Conservation (phyloP, 1,140 invertebrate species). For the Drosophila neocordata region DNA sequence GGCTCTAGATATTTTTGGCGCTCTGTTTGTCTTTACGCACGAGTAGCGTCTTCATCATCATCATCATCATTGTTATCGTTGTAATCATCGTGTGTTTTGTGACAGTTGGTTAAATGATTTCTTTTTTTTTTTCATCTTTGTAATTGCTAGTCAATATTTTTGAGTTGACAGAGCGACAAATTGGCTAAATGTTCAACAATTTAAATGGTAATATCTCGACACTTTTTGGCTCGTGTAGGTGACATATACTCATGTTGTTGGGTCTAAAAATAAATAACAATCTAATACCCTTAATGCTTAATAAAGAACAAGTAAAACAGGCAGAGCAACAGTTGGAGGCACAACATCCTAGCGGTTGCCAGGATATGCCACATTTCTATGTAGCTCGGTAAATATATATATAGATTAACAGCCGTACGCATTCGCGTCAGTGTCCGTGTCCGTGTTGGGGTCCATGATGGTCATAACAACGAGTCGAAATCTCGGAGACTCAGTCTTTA, state of each 20-base stretch:
- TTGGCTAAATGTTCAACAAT: slow-evolving; percentile 48
- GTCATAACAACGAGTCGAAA: slow-evolving; percentile 61
- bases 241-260: slow-evolving; percentile 17
- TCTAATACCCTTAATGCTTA: slow-evolving; percentile 63
- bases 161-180: slow-evolving; percentile 41
- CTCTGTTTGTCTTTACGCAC: slow-evolving; percentile 35
- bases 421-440: background rate
- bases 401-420: slow-evolving; percentile 62
- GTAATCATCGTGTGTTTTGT: background rate
- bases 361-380: slow-evolving; percentile 35
- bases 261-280: slow-evolving; percentile 33
- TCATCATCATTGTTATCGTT: background rate
- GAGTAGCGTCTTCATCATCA: slow-evolving; percentile 9
- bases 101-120: slow-evolving; percentile 29
- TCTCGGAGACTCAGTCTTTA: slow-evolving; percentile 61
- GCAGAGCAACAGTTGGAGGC: slow-evolving; percentile 59
- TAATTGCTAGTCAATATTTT: slow-evolving; percentile 71
- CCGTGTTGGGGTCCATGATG: slow-evolving; percentile 45
- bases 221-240: background rate
- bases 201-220: slow-evolving; percentile 38
- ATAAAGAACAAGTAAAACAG: slow-evolving; percentile 29
- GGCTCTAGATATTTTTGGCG: slow-evolving; percentile 11
- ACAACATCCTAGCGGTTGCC: slow-evolving; percentile 12
- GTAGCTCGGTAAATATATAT: slow-evolving; percentile 47
- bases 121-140: slow-evolving; percentile 49